These are phyloP conservation scores for Andrena fulva DNA, from an alignment of 2,888 invertebrate species.

Conservation along the genomic window DNA sequence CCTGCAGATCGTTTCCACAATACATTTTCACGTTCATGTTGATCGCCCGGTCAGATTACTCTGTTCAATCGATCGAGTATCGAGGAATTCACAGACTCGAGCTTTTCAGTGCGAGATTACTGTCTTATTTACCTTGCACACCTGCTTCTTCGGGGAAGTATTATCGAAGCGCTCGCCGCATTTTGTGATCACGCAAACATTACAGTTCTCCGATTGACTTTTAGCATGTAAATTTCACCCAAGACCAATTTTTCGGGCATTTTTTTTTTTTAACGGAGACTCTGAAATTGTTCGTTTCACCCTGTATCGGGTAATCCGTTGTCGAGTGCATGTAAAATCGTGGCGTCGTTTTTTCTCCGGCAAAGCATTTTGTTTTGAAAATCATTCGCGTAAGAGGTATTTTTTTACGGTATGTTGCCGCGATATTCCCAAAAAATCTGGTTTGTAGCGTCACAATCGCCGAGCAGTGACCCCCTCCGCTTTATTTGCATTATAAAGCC, in stretches of 20 bases:
- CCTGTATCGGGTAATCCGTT: conserved; percentile 29
- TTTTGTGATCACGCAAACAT: background rate
- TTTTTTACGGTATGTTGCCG: conserved; percentile 52
- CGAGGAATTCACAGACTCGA: background rate
- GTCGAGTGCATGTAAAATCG: conserved; percentile 53
- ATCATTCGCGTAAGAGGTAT: conserved; percentile 52
- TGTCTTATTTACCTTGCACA: background rate
- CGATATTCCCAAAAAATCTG: conserved; percentile 69
- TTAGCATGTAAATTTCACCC: background rate
- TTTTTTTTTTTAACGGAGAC: conserved; percentile 28
- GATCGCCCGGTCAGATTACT: background rate
- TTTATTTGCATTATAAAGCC: conserved; percentile 78
- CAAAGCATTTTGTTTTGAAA: conserved; percentile 53
- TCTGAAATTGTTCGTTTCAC: conserved; percentile 28
- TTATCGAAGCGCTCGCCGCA: background rate
- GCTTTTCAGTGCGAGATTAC: background rate
- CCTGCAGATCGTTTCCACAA: conserved; percentile 26
- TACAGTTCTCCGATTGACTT: background rate
- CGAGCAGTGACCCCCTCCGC: conserved; percentile 60
- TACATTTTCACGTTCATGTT: conserved; percentile 29
- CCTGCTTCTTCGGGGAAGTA: background rate
- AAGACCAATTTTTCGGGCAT: conserved; percentile 16
- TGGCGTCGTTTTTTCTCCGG: conserved; percentile 46
- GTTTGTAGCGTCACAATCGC: conserved; percentile 64
- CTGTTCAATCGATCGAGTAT: background rate